Evolutionary conservation across 1,140 invertebrate genomes (phyloP).

Genomic region (Melitaea cinxia): DNA sequence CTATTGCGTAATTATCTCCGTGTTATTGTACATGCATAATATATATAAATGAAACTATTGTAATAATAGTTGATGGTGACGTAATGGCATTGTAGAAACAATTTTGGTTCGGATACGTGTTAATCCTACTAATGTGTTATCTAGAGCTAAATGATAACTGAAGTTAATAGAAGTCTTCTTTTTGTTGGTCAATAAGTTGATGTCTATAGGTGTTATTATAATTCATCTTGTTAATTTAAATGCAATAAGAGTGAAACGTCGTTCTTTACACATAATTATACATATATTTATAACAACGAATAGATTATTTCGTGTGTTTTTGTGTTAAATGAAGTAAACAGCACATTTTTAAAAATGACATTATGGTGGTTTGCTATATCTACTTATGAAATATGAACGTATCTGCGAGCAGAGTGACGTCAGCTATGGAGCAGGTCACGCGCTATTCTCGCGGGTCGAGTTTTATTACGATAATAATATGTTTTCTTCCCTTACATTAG

Average conservation of each 20-base stretch:
- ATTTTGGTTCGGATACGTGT: conserved; percentile 22
- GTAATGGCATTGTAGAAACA: conserved; percentile 21
- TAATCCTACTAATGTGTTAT: conserved; percentile 14
- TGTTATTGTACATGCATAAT: neutral
- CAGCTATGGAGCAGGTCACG: conserved; percentile 23
- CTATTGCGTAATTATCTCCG: neutral
- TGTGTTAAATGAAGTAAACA: too few relatives aligned
- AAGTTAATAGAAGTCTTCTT: too few relatives aligned
- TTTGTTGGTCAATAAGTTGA: too few relatives aligned
- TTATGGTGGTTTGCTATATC: too few relatives aligned
- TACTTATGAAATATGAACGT: conserved; percentile 20
- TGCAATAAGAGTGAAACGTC: too few relatives aligned
- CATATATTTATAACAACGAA: too few relatives aligned
- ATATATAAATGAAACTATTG: neutral
- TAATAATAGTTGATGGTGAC: conserved; percentile 16
- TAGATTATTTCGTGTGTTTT: too few relatives aligned
- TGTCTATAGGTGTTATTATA: too few relatives aligned
- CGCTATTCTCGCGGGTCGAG: conserved; percentile 1
- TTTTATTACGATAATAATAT: conserved; percentile 22
- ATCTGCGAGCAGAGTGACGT: conserved; percentile 20
- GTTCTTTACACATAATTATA: too few relatives aligned
- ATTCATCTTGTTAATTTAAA: too few relatives aligned
- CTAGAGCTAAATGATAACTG: too few relatives aligned
- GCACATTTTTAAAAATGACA: too few relatives aligned
- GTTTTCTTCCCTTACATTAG: neutral